phyloP scores from a whole-genome alignment of 2,797 vertebrate species.

The Coilia nasus region DNA sequence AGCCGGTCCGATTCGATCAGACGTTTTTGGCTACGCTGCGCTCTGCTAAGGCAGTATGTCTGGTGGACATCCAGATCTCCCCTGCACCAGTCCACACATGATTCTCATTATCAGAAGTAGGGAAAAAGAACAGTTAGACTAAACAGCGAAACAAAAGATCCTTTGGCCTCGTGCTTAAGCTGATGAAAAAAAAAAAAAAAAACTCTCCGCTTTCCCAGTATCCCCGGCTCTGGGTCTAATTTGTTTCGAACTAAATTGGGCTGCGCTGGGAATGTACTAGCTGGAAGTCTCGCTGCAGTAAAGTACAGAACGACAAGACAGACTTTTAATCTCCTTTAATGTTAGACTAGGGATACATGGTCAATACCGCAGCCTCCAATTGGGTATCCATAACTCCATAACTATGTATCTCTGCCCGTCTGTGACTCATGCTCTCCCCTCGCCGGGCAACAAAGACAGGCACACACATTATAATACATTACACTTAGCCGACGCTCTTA shows the following conservation, averaged over 20 bases:
- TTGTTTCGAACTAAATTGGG: neutral
- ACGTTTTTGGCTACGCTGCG: neutral
- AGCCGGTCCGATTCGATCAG: neutral
- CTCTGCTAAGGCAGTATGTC: neutral
- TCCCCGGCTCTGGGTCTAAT: neutral
- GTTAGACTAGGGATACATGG: neutral
- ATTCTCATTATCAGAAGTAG: constrained; percentile 30
- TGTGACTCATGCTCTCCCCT: neutral
- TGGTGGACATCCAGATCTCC: constrained; percentile 9
- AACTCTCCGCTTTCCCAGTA: neutral
- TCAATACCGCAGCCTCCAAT: neutral
- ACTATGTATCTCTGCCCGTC: neutral
- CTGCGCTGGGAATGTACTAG: neutral
- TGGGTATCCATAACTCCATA: neutral
- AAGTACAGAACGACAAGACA: neutral
- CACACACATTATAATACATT: neutral
- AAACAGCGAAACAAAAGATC: constrained; percentile 51
- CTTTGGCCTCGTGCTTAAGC: neutral
- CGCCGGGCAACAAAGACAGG: neutral
- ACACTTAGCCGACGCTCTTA: too few relatives aligned
- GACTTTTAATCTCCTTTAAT: neutral
- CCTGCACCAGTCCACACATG: constrained; percentile 37
- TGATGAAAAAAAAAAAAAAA: too few relatives aligned
- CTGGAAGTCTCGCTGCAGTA: neutral
- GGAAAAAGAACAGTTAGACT: constrained; percentile 43